These are phyloP conservation scores for Ibycter americanus DNA, from an alignment of 2,797 vertebrate species.

Conservation along the genomic window DNA sequence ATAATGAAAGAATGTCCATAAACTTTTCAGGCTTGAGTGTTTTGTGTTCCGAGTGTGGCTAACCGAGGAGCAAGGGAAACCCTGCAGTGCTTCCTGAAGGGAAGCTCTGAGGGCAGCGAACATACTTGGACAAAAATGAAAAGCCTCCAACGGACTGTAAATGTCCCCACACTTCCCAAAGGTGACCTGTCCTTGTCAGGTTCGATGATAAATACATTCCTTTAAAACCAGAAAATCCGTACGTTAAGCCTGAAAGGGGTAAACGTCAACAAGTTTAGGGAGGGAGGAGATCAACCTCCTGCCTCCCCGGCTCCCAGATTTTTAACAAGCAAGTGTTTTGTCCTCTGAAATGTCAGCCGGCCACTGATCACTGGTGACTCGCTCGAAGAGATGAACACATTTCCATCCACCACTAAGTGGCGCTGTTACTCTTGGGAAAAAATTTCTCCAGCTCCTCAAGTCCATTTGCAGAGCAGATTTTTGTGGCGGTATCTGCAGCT, in stretches of 20 bases:
- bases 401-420: constrained; percentile 73
- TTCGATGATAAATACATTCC: neutral
- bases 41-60: neutral
- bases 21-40: neutral
- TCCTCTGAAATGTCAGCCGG: neutral
- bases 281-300: neutral
- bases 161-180: neutral
- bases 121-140: neutral
- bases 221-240: neutral
- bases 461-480: neutral
- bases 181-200: neutral
- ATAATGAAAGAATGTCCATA: neutral
- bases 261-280: neutral
- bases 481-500: neutral
- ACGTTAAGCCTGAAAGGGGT: neutral
- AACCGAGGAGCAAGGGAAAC: neutral
- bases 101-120: neutral
- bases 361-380: neutral
- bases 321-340: neutral
- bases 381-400: neutral
- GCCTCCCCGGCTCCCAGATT: accelerated
- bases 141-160: neutral
- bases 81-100: neutral
- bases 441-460: neutral
- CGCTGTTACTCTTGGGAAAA: constrained; percentile 73